Base-by-base conservation (phyloP, 2,888 invertebrate genomes). In the Xestia sexstrigata region DNA sequence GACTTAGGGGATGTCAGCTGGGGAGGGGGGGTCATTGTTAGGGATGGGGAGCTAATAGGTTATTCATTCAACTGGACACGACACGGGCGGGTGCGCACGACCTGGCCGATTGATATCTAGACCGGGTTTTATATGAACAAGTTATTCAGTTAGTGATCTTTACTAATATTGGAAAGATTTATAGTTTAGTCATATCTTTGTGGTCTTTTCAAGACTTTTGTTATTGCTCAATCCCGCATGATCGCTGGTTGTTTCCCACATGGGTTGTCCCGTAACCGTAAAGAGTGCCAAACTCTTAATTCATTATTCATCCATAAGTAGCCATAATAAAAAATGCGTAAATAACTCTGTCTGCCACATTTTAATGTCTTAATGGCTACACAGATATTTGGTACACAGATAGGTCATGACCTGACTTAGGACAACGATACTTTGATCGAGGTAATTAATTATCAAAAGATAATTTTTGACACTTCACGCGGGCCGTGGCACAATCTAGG, bases 11-110 rank as follows among this genome's bases (percentile, higher is more conserved):
- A 0, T 26, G 62, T 52, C 49, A 20, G 49, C 15, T 1, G 3
- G 55, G n/a, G 52, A 66, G 0, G 3, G 55, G n/a, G 52, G 70
- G 0, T 1, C 26, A 66, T 17, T 11, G 23, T 2, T 0, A 8
- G n/a, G 15, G 15, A 30, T 3, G 20, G 26, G 49, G 7, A 35
- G 55, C 72, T 78, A 73, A 80, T 75, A 76, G 76, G 58, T 20
- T 78, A 76, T 78, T 74, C 74, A 76, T 39, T 60, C 69, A 71
- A 20, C 52, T 74, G 80, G 62, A 60, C 73, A 69, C 75, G 65
- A 76, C 79, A 60, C 82, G 76, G 79, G 30, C 49, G 78, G 66
- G 3, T n/a, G 72, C 78, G 71, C 81, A 9, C 73, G 60, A 67
- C 70, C 72, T 68, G 1, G 23, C 49, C 35, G 62, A 42, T 45